Percentiles rank a stretch among this genome's conserved stretches.
phyloP scores from a whole-genome alignment of 2,888 invertebrate genomes.

The Conus canariensis region DNA sequence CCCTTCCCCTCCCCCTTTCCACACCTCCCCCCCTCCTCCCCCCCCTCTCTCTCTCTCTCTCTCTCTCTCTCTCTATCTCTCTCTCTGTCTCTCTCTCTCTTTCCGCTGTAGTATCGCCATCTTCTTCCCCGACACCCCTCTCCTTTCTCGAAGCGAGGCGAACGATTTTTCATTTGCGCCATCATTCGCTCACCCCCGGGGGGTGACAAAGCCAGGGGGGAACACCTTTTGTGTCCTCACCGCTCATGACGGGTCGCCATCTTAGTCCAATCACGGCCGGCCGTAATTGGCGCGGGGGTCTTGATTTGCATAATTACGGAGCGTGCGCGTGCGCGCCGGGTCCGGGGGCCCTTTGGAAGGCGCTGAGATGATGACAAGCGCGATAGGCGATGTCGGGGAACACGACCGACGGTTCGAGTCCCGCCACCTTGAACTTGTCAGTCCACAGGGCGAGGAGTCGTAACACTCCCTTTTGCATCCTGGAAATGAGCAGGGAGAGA shows the following conservation, averaged over 20 bases:
- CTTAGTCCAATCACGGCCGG: constrained; percentile 40
- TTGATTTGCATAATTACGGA: constrained; percentile 54
- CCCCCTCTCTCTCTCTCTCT: no score
- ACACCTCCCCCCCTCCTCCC: not conserved
- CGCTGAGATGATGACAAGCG: not conserved
- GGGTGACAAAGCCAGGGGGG: constrained; percentile 26
- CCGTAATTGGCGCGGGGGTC: constrained; percentile 34
- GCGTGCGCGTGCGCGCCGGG: not conserved
- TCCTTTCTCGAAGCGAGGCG: no score
- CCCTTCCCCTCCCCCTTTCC: not conserved
- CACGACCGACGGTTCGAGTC: not conserved
- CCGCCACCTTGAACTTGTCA: not conserved
- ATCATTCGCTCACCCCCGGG: not conserved
- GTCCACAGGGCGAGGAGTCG: not conserved
- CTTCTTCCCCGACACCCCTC: no score
- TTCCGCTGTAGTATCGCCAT: no score
- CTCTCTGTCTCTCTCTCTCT: no score
- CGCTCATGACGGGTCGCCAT: constrained; percentile 29
- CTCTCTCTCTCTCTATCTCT: no score
- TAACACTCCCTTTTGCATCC: no score
- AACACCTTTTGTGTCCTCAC: constrained; percentile 43
- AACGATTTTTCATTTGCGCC: no score
- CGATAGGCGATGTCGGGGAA: not conserved
- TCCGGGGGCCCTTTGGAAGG: not conserved
- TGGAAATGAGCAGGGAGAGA: not conserved